These are phyloP conservation scores for Laterallus jamaicensis DNA, from an alignment of 2,113 vertebrate genomes.

Conservation along the genomic window DNA sequence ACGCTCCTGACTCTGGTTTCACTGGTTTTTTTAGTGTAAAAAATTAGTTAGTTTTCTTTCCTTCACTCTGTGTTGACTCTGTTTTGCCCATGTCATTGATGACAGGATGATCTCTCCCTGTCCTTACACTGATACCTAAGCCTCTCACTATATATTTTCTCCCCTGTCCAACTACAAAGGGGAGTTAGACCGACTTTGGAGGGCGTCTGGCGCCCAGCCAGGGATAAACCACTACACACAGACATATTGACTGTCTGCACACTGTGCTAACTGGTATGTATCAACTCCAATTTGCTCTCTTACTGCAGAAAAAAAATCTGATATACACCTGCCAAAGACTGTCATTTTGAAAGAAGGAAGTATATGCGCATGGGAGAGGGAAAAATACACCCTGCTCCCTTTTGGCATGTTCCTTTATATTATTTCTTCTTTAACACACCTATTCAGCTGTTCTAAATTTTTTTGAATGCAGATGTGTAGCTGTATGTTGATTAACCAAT, in stretches of 20 bases:
- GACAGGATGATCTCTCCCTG: too few relatives aligned
- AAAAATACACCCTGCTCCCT: background rate
- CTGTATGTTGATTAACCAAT: background rate
- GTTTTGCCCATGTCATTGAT: too few relatives aligned
- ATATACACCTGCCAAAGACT: background rate
- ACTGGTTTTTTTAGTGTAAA: too few relatives aligned
- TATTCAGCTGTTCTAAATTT: background rate
- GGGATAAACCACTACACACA: too few relatives aligned
- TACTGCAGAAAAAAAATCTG: background rate
- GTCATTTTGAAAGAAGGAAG: background rate
- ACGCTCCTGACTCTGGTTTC: too few relatives aligned
- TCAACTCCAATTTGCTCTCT: background rate
- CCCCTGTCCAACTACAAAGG: too few relatives aligned
- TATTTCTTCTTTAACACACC: background rate
- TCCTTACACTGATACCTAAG: too few relatives aligned
- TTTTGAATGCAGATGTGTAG: background rate
- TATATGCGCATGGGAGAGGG: rapidly evolving
- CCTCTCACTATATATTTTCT: too few relatives aligned
- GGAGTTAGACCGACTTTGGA: too few relatives aligned
- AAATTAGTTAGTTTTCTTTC: too few relatives aligned
- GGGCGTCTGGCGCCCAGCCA: too few relatives aligned
- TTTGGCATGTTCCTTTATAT: background rate
- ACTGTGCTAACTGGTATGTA: background rate
- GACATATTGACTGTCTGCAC: background rate
- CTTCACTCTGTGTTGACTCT: too few relatives aligned